phyloP scores from a whole-genome alignment of 2,113 vertebrate species.

The Pongo abelii region DNA sequence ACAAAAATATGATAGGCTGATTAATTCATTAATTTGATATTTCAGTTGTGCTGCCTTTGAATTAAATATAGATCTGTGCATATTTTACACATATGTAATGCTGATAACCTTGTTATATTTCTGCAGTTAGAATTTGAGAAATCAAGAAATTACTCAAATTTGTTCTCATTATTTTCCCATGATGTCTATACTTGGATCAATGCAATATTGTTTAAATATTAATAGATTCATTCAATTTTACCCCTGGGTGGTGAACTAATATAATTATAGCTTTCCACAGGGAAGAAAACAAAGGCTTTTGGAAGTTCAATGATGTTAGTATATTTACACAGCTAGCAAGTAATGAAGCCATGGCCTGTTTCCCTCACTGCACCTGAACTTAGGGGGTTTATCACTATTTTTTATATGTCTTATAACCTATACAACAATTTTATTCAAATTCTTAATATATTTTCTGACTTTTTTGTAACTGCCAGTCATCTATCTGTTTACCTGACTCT shows the following conservation, averaged over 20 bases:
- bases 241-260: background rate
- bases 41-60: background rate
- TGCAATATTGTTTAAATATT: background rate
- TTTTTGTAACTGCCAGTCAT: background rate
- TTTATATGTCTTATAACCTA: background rate
- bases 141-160: background rate
- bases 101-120: background rate
- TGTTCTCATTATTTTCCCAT: background rate
- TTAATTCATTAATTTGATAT: background rate
- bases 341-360: background rate
- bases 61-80: background rate
- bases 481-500: background rate
- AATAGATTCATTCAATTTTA: background rate
- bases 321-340: background rate
- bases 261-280: background rate
- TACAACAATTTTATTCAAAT: background rate
- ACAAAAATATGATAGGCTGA: background rate
- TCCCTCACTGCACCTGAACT: background rate
- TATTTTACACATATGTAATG: background rate
- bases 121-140: background rate
- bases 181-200: background rate
- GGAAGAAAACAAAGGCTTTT: background rate
- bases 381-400: background rate
- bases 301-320: background rate
- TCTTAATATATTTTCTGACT: background rate